Evolutionary conservation across 2,888 invertebrate species (phyloP).

Genomic region (Esperia sulphurella): DNA sequence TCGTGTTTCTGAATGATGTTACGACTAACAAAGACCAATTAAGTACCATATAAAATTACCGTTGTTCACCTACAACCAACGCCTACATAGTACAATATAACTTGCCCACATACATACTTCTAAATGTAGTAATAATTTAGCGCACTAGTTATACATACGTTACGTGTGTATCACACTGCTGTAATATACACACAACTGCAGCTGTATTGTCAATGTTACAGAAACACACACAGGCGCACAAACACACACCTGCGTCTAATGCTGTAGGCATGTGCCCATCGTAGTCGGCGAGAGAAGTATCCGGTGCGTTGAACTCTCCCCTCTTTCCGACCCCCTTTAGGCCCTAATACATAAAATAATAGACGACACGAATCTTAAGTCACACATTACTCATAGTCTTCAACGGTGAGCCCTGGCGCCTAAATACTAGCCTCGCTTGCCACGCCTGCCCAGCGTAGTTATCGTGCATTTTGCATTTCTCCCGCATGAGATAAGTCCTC

Average conservation of each 20-base stretch:
- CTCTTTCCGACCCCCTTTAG: slow-evolving; percentile 28
- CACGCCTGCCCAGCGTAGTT: too few relatives aligned
- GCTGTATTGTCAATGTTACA: slow-evolving; percentile 74
- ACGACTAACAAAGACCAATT: slow-evolving; percentile 15
- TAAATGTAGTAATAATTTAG: slow-evolving; percentile 55
- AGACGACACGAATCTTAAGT: too few relatives aligned
- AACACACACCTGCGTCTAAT: slow-evolving; percentile 54
- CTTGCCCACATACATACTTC: slow-evolving; percentile 43
- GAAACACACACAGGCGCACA: slow-evolving; percentile 34
- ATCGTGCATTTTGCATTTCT: too few relatives aligned
- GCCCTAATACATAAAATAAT: too few relatives aligned
- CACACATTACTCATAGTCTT: too few relatives aligned
- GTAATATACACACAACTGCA: slow-evolving; percentile 39
- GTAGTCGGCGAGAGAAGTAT: slow-evolving; percentile 67
- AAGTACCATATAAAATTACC: slow-evolving; percentile 43
- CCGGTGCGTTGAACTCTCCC: slow-evolving; percentile 73
- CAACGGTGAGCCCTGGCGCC: too few relatives aligned
- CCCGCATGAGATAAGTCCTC: too few relatives aligned
- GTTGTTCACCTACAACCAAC: slow-evolving; percentile 35
- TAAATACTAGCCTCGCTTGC: too few relatives aligned
- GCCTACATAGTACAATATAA: slow-evolving; percentile 46
- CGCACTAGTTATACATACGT: slow-evolving; percentile 24
- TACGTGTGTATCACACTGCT: slow-evolving; percentile 3
- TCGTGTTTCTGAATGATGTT: slow-evolving; percentile 7
- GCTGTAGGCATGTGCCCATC: slow-evolving; percentile 35